These are phyloP conservation scores for Corbicula japonica DNA, from an alignment of 2,888 invertebrate genomes.

Conservation along the genomic window DNA sequence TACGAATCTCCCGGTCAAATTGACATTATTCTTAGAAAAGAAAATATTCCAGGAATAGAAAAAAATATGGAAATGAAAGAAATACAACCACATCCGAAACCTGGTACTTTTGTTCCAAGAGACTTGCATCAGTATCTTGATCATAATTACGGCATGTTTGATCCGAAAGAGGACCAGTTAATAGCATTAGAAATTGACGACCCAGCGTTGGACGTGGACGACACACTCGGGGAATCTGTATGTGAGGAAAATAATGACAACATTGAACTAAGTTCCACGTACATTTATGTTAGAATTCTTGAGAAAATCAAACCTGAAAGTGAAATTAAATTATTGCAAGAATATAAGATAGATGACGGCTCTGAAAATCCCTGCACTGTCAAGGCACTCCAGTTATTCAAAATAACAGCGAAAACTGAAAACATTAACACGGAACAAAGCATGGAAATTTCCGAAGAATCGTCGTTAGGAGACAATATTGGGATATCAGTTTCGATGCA, in stretches of 20 bases:
- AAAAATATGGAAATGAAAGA: background rate
- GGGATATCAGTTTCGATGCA: slow-evolving; percentile 2
- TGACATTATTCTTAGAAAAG: no score
- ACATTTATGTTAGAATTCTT: slow-evolving; percentile 20
- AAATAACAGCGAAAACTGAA: slow-evolving; percentile 9
- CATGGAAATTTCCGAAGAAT: background rate
- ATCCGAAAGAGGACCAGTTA: slow-evolving; percentile 53
- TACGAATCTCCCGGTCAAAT: no score
- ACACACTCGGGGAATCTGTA: background rate
- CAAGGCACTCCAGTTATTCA: slow-evolving; percentile 5
- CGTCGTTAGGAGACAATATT: background rate
- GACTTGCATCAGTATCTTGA: slow-evolving; percentile 58
- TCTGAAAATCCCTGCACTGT: slow-evolving; percentile 2
- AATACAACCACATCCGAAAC: slow-evolving; percentile 31
- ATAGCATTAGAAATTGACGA: slow-evolving; percentile 67
- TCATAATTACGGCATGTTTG: slow-evolving; percentile 49
- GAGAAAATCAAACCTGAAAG: background rate
- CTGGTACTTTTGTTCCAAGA: slow-evolving; percentile 59
- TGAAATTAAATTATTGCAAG: slow-evolving; percentile 15
- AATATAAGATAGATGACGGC: slow-evolving; percentile 30
- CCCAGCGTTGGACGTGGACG: slow-evolving; percentile 9
- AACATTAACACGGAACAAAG: background rate
- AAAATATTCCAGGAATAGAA: no score
- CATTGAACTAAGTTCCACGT: background rate
- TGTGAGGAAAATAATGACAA: background rate